Conservation (phyloP, 1,140 invertebrate genomes). For the Liolophura sinensis region DNA sequence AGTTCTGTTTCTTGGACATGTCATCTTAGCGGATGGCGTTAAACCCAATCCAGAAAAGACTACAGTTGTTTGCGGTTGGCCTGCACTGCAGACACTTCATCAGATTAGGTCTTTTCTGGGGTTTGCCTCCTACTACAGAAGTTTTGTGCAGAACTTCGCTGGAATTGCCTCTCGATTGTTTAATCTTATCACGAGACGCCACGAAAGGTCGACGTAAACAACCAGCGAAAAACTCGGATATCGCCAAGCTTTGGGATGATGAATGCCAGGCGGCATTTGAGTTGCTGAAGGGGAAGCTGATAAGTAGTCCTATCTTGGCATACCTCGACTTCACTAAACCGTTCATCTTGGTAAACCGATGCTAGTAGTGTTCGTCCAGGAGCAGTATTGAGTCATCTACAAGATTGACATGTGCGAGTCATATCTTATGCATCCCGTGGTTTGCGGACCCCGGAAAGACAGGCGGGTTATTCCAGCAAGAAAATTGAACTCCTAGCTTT, state of each 20-base stretch:
- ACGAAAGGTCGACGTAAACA: too few relatives aligned
- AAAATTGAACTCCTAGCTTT: slow-evolving; percentile 24
- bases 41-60: slow-evolving; percentile 19
- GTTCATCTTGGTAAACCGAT: too few relatives aligned
- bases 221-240: too few relatives aligned
- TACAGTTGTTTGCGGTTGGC: slow-evolving; percentile 10
- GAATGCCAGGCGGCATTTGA: slow-evolving; percentile 23
- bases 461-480: slow-evolving; percentile 24
- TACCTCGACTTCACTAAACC: slow-evolving; percentile 12
- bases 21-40: slow-evolving; percentile 9
- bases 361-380: too few relatives aligned
- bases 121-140: slow-evolving; percentile 20
- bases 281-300: slow-evolving; percentile 11
- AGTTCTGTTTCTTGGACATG: slow-evolving; percentile 11
- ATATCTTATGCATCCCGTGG: slow-evolving; percentile 17
- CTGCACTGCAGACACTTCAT: slow-evolving; percentile 1
- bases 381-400: too few relatives aligned
- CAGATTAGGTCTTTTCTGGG: slow-evolving; percentile 20
- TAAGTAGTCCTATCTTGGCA: slow-evolving; percentile 19
- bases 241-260: too few relatives aligned
- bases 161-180: too few relatives aligned
- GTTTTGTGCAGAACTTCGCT: too few relatives aligned
- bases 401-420: too few relatives aligned
- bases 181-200: too few relatives aligned
- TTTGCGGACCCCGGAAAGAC: slow-evolving; percentile 18